phyloP scores from a whole-genome alignment of 1,140 invertebrate species.

The Lepidurus packardi region DNA sequence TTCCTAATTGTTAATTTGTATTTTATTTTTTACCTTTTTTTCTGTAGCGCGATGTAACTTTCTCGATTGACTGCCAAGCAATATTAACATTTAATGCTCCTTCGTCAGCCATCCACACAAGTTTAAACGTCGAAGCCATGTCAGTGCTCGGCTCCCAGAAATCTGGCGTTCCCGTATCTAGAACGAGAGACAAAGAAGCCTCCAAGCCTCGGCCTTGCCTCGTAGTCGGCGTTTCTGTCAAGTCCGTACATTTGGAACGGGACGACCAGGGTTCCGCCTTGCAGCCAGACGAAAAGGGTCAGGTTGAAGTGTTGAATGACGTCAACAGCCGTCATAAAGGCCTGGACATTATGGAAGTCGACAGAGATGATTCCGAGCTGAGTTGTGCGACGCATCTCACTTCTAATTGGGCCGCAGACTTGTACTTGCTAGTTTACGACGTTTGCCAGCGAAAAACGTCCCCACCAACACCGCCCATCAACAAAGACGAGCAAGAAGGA shows the following conservation, averaged over 20 bases:
- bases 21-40: constrained; percentile 30
- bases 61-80: constrained; percentile 44
- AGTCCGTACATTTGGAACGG: not conserved
- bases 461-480: not conserved
- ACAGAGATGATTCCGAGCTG: not conserved
- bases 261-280: not conserved
- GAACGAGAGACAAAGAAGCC: not conserved
- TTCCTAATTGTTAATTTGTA: not conserved
- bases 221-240: not conserved
- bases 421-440: not conserved
- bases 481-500: not conserved
- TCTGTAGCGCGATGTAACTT: constrained; percentile 46
- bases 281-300: not conserved
- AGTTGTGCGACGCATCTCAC: not conserved
- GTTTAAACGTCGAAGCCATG: not conserved
- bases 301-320: not conserved
- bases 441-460: not conserved
- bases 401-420: not conserved
- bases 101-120: not conserved
- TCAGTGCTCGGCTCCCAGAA: not conserved
- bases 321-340: not conserved
- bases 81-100: not conserved
- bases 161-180: not conserved
- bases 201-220: not conserved
- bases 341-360: not conserved